Evolutionary conservation across 2,113 vertebrate genomes (phyloP), one percentile per base, ranked within the genome.

Genomic region (Zonotrichia leucophrys): DNA sequence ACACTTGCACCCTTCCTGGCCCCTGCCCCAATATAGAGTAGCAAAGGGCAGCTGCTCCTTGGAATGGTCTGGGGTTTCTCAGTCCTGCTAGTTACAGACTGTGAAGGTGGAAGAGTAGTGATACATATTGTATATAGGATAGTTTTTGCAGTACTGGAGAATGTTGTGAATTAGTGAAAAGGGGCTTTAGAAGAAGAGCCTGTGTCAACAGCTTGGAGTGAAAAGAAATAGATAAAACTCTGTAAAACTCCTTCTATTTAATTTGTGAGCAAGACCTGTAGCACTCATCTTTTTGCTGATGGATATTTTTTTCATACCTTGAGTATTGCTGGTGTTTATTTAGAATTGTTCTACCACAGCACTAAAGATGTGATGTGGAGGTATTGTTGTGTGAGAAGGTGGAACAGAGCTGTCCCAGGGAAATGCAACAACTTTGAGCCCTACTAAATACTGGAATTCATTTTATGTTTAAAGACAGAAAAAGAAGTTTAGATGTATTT

Each of bases 1-100:
- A 66, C 25, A 35, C 20, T 16, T 76, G 33, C 70, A 89, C 21
- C 80, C 15, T 53, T 39, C 39, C 28, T 53, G 47, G 14, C n/a
- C 41, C 30, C 15, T 2, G 2, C 30, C 13, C 5, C 0, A 4
- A 3, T 35, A 27, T 1, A 15, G 50, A 33, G 47, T 52, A 72
- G 62, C 35, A 63, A 75, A 68, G 41, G 28, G 60, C 2, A 8
- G 78, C 56, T 58, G 37, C 49, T 85, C 46, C 46, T 77, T 58
- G 47, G 74, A 86, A 44, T 22, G 15, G 15, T 37, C 87, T 27
- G 15, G 62, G 69, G 22, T 69, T 67, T 88, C 68, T 83, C 49
- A 49, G 22, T 25, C 5, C 12, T 77, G 49, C 33, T 63, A 15
- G 59, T 28, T 74, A 37, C 5, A 72, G 47, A 92, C 66, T 7